Conservation (phyloP, 2,113 vertebrate species). For the Steatornis caripensis region DNA sequence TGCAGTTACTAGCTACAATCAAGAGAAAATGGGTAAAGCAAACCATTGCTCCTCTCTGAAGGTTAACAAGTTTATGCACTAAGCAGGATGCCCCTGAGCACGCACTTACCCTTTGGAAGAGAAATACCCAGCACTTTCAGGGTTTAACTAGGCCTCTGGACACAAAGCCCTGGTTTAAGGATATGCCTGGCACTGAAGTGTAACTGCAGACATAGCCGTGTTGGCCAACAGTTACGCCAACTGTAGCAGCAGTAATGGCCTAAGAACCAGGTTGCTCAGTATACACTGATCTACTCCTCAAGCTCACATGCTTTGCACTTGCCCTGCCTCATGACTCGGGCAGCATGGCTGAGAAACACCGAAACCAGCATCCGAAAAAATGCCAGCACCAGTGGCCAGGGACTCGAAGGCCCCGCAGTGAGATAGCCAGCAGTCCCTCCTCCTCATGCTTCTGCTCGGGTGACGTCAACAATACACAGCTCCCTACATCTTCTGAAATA, state of each 20-base stretch:
- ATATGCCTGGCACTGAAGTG: neutral
- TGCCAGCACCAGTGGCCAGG: rapidly evolving
- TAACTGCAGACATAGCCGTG: neutral
- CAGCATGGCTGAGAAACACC: neutral
- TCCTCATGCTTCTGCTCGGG: neutral
- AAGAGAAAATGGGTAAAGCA: neutral
- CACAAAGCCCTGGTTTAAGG: neutral
- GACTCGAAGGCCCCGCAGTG: neutral
- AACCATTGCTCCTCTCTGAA: neutral
- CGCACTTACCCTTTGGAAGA: neutral
- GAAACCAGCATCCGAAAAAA: neutral
- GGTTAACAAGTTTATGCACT: neutral
- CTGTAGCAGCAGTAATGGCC: neutral
- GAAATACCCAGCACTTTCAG: neutral
- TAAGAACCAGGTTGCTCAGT: neutral
- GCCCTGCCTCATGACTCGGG: neutral
- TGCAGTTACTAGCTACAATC: neutral
- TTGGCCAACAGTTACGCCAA: neutral
- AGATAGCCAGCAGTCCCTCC: neutral
- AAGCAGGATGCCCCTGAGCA: neutral
- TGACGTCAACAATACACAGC: neutral
- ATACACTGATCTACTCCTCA: neutral
- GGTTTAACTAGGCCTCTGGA: neutral
- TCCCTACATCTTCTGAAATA: neutral
- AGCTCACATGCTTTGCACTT: neutral